A percentile compares a stretch with the other conserved stretches of the same genome.
Conservation (phyloP, 2,113 vertebrate species). For the Galeopterus variegatus region DNA sequence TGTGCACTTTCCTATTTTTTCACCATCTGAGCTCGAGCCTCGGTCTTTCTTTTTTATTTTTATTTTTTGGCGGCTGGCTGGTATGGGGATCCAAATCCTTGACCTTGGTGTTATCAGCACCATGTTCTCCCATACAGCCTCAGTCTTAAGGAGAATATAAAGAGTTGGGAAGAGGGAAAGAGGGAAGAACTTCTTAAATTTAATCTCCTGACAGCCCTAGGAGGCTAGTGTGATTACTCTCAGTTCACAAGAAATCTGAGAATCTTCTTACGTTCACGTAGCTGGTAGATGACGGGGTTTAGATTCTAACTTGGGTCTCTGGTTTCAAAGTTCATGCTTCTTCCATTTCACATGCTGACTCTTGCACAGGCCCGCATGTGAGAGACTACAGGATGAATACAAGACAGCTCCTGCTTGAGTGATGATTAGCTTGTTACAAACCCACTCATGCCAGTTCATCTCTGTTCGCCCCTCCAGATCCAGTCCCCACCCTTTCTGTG, state of each 20-base stretch:
- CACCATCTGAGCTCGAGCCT: neutral
- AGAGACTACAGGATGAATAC: neutral
- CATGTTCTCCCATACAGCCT: neutral
- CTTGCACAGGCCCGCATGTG: neutral
- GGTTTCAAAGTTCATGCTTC: neutral
- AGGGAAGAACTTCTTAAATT: constrained; percentile 4
- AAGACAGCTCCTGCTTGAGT: neutral
- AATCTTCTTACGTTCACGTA: neutral
- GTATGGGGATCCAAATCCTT: too few species aligned
- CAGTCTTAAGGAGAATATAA: neutral
- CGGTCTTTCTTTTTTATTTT: neutral
- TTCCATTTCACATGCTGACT: neutral
- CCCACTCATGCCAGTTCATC: neutral
- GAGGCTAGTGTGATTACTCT: neutral
- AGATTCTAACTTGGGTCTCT: neutral
- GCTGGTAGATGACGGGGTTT: neutral
- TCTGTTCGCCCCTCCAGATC: neutral
- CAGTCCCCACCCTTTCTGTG: neutral
- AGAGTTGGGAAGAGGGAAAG: neutral
- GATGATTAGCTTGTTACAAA: neutral
- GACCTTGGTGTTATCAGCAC: too few species aligned
- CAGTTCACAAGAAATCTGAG: neutral
- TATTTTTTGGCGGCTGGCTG: too few species aligned
- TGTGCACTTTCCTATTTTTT: neutral
- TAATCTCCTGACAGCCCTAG: neutral